Base-by-base conservation (phyloP, 2,888 invertebrate genomes). In the Phyllotreta cruciferae region DNA sequence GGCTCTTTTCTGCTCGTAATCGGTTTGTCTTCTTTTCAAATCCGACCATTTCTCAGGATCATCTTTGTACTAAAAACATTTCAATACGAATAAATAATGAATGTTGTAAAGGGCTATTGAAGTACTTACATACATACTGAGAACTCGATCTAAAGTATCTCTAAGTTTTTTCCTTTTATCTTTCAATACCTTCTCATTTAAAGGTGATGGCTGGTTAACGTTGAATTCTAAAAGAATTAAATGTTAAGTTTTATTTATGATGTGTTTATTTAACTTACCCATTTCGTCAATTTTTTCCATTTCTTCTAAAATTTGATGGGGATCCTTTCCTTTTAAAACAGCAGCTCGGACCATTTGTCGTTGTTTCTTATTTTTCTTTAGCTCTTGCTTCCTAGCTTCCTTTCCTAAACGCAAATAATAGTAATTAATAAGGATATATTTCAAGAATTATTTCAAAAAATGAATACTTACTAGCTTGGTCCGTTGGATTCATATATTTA, bases 401-500 rank as follows among this genome's bases (percentile, higher is more conserved):
- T 98, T 98, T 76, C 98, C 95, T 96, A 76, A 53, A 24, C 4
- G 24, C 24, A 24, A 24, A 24, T 24, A 24, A 24, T 24, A 24
- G 24, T 3, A 24, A 24, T 24, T 24, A 24, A 24, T 24, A n/a
- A n/a, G n/a, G n/a, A n/a, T 11, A 42, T 34, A 9, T 42, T 44
- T 35, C 14, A 10, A 36, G 3, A 35, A 6, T 14, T 44, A 37
- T 44, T 34, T n/a, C 36, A 35, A 39, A 13, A 53, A 5, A 24
- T 11, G n/a, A 42, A 14, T 39, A 66, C 95, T 91, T 88, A 95
- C 98, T 87, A 64, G 97, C 97, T 90, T 98, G 98, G 82, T 99
- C 98, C 4, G 98, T 98, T 42, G 98, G 98, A 83, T 99, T 99
- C 98, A 99, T 98, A 77, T 96, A 98, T 88, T 98, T 98, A 81